Percentiles rank a stretch among this genome's conserved stretches.
Conservation (phyloP, 2,888 invertebrate genomes). For the Mactromeris polynyma region DNA sequence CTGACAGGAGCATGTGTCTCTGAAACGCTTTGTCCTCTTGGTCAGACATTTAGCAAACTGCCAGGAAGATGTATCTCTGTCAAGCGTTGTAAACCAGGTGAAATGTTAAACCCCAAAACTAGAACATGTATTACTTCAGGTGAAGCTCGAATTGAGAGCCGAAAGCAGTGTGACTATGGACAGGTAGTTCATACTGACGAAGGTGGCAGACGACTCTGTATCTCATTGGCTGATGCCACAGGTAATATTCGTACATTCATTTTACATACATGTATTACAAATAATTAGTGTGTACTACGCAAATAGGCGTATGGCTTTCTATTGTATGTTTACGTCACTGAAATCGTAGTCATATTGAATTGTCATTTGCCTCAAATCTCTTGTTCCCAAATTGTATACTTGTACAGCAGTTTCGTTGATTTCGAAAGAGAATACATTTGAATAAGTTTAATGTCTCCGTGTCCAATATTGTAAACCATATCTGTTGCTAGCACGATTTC, state of each 20-base stretch:
- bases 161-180: neutral
- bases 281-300: no score
- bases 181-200: slow-evolving; percentile 25
- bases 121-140: neutral
- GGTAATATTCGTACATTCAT: neutral
- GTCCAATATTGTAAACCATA: no score
- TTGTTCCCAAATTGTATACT: no score
- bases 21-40: neutral
- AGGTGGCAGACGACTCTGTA: slow-evolving; percentile 34
- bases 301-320: no score
- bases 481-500: no score
- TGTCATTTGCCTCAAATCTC: no score
- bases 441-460: no score
- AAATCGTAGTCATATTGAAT: no score
- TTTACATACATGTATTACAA: no score
- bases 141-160: neutral
- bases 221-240: slow-evolving; percentile 29
- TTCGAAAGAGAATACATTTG: no score
- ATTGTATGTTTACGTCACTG: no score
- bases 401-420: no score
- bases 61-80: neutral
- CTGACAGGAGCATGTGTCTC: neutral
- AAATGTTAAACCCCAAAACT: neutral
- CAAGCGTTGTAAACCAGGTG: neutral
- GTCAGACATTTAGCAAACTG: neutral